A percentile compares a stretch with the other conserved stretches of the same genome.
Evolutionary conservation across 2,888 invertebrate genomes (phyloP).

Genomic region (Sturmia bella): DNA sequence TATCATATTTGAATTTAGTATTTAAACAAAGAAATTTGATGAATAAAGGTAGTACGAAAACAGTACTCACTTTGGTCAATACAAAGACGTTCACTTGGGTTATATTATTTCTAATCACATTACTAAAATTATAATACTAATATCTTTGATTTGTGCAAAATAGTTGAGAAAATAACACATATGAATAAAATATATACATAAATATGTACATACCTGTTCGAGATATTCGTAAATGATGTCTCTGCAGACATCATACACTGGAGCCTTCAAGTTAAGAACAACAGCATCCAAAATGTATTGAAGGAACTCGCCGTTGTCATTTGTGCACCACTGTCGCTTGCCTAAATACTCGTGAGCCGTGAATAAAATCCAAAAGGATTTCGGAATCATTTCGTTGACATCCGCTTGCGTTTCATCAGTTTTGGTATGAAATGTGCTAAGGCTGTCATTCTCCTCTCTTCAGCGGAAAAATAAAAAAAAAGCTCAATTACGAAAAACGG

Average conservation of each 20-base stretch:
- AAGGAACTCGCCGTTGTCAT: conserved; percentile 89
- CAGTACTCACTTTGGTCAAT: too few relatives aligned
- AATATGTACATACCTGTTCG: conserved; percentile 90
- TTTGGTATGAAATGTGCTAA: conserved; percentile 44
- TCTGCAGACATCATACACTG: conserved; percentile 85
- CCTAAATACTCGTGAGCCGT: conserved; percentile 93
- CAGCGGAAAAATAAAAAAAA: background rate
- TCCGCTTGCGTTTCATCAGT: conserved; percentile 78
- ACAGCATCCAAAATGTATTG: conserved; percentile 89
- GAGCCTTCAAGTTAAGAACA: conserved; percentile 86
- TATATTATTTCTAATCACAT: too few relatives aligned
- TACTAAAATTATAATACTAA: too few relatives aligned
- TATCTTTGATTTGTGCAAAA: too few relatives aligned
- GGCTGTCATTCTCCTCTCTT: conserved; percentile 85
- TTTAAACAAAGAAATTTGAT: too few relatives aligned
- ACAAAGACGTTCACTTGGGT: too few relatives aligned
- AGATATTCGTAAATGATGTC: conserved; percentile 89
- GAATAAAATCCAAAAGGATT: conserved; percentile 89
- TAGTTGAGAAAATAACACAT: background rate
- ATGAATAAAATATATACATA: too few relatives aligned
- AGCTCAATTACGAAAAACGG: conserved; percentile 15
- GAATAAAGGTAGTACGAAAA: too few relatives aligned
- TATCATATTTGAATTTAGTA: too few relatives aligned
- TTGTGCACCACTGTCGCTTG: conserved; percentile 90
- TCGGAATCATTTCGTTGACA: conserved; percentile 85